Evolutionary conservation across 2,113 vertebrate genomes (phyloP).

Genomic region (Clarias magur): DNA sequence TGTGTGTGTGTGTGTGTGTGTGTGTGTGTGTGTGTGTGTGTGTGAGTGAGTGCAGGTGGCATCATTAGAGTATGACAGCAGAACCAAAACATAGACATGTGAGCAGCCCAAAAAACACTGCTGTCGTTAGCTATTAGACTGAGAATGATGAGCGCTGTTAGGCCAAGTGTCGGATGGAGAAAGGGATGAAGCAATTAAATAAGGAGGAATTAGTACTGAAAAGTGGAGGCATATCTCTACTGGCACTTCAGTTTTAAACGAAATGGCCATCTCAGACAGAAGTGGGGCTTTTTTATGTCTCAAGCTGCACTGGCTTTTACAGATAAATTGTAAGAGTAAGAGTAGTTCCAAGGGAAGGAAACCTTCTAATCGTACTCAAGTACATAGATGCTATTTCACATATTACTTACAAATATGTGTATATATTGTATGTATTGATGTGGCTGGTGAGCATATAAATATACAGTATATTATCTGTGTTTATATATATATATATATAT

Average conservation of each 20-base stretch:
- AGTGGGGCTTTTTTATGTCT: background rate
- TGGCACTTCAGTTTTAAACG: background rate
- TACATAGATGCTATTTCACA: no score
- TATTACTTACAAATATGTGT: no score
- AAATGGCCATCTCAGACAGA: background rate
- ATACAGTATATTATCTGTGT: no score
- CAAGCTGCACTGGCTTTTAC: background rate
- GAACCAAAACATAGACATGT: slow-evolving; percentile 1
- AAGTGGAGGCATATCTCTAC: background rate
- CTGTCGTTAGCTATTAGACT: slow-evolving; percentile 3
- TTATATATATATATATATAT: no score
- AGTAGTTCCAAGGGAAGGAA: background rate
- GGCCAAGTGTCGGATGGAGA: background rate
- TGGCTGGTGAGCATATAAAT: no score
- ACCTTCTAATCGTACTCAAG: background rate
- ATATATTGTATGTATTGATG: no score
- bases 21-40: slow-evolving; percentile 8
- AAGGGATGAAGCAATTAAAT: background rate
- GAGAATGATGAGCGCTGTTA: background rate
- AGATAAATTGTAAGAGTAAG: background rate
- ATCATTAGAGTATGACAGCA: slow-evolving; percentile 13
- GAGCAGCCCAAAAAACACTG: background rate
- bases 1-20: background rate
- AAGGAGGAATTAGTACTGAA: slow-evolving; percentile 10
- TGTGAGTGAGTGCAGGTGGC: background rate